Conservation (phyloP, 2,888 invertebrate genomes). For the Smittia sp. region DNA sequence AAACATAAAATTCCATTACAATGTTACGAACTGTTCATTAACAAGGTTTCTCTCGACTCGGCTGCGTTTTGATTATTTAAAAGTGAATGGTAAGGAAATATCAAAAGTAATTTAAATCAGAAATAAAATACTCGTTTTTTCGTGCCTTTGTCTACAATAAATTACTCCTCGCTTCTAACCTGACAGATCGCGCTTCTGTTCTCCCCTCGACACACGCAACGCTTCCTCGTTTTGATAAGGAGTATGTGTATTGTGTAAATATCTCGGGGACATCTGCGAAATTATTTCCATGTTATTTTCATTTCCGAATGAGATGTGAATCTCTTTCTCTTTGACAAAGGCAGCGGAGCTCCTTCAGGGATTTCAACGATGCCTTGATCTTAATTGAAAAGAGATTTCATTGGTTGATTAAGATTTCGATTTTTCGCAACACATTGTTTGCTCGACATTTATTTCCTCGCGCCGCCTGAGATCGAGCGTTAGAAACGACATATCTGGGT, state of each 20-base stretch:
- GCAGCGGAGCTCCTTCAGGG: neutral
- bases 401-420: neutral
- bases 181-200: constrained; percentile 25
- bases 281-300: constrained; percentile 3
- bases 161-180: neutral
- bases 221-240: neutral
- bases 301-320: constrained; percentile 13
- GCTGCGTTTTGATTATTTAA: neutral
- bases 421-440: neutral
- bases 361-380: neutral
- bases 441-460: neutral
- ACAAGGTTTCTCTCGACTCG: neutral
- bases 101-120: neutral
- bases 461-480: neutral
- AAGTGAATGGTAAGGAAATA: neutral
- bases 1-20: neutral
- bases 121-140: neutral
- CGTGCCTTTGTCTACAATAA: constrained; percentile 15
- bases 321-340: constrained; percentile 7
- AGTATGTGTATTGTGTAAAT: neutral
- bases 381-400: constrained; percentile 18
- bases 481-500: neutral
- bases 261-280: constrained; percentile 18
- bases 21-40: constrained; percentile 5
- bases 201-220: constrained; percentile 15